phyloP scores from a whole-genome alignment of 2,888 invertebrate genomes.

The Noctua comes region DNA sequence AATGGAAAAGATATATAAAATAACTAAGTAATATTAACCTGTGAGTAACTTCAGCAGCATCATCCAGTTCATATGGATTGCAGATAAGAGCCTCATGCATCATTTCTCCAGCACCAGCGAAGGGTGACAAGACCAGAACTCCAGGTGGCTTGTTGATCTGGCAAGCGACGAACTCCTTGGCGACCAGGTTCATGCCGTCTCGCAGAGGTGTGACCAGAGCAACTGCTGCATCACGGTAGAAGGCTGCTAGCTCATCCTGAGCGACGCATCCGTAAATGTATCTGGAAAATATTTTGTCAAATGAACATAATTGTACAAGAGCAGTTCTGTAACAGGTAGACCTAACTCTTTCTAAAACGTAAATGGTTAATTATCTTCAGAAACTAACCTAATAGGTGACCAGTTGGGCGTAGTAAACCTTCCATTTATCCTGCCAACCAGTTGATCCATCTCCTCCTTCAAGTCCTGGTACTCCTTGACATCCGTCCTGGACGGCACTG shows the following conservation, averaged over 20 bases:
- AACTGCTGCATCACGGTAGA: conserved; percentile 96
- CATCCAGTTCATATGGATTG: conserved; percentile 97
- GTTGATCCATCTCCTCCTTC: conserved; percentile 97
- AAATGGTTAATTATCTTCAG: neutral
- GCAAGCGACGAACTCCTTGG: conserved; percentile 98
- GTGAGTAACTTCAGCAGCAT: conserved; percentile 96
- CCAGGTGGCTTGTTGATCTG: conserved; percentile 96
- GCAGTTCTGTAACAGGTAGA: neutral
- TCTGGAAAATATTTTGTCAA: conserved; percentile 69
- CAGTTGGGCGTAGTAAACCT: conserved; percentile 97
- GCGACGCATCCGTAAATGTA: conserved; percentile 97
- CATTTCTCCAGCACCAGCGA: conserved; percentile 97
- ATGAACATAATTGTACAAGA: neutral
- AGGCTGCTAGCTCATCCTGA: conserved; percentile 96
- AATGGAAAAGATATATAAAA: neutral
- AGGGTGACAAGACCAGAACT: conserved; percentile 96
- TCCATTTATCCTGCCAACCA: conserved; percentile 96
- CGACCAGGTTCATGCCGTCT: conserved; percentile 98
- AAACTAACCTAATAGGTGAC: conserved; percentile 94
- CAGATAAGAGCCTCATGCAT: conserved; percentile 98
- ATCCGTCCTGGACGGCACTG: conserved; percentile 97
- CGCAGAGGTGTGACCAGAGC: conserved; percentile 96
- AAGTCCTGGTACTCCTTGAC: conserved; percentile 97
- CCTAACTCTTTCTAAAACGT: neutral
- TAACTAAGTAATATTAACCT: conserved; percentile 83